phyloP scores from a whole-genome alignment of 2,113 vertebrate species.

The Cyprinodon variegatus region DNA sequence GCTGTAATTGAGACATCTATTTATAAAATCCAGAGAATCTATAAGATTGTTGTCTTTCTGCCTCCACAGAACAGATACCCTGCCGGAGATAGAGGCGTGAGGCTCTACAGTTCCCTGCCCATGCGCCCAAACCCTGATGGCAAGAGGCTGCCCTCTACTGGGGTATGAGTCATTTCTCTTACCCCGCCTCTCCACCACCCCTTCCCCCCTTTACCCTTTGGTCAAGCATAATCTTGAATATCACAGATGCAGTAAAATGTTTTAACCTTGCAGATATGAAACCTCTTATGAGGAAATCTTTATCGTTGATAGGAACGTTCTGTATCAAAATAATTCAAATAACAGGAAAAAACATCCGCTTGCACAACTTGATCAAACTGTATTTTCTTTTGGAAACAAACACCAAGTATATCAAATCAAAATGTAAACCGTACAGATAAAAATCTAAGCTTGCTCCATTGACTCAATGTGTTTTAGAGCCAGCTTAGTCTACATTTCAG shows the following conservation, averaged over 20 bases:
- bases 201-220: slow-evolving; percentile 21
- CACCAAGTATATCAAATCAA: not conserved
- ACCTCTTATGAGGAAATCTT: not conserved
- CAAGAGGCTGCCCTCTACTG: slow-evolving; percentile 86
- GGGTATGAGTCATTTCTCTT: slow-evolving; percentile 74
- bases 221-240: slow-evolving; percentile 14
- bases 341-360: not conserved
- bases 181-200: not conserved
- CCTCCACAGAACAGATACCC: slow-evolving; percentile 80
- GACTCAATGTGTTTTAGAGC: not conserved
- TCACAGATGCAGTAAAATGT: not conserved
- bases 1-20: not conserved
- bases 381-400: not conserved
- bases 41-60: slow-evolving; percentile 36
- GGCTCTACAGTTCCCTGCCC: slow-evolving; percentile 82
- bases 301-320: not conserved
- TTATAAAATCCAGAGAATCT: not conserved
- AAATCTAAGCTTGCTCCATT: not conserved
- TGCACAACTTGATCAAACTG: not conserved
- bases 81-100: slow-evolving; percentile 79
- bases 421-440: not conserved
- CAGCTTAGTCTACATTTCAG: not conserved
- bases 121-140: slow-evolving; percentile 83
- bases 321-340: not conserved
- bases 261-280: not conserved